Base-by-base conservation (phyloP, 2,888 invertebrate species). In the Papilio elwesi region DNA sequence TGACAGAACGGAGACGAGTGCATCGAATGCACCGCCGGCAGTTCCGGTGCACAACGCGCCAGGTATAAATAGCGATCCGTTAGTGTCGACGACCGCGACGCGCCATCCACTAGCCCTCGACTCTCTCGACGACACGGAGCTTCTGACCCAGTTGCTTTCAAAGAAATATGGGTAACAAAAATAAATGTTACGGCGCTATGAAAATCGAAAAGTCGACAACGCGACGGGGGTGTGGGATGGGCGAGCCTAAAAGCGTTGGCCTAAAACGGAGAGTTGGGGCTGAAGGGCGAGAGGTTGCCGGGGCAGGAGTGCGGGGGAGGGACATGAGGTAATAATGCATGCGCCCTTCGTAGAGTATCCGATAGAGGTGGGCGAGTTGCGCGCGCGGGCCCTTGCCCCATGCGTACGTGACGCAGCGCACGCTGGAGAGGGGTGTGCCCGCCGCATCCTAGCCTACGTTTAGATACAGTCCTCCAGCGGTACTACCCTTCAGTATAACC, bases 1-100 rank as follows among this genome's bases (percentile, higher is more conserved):
- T 93, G 93, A 93, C 93, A 93, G 92, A 84, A 85, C 86, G 82
- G 85, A 88, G 80, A 85, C 90, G 92, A 91, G 91, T 93, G 93
- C 93, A 93, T 85, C 88, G 91, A 90, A 83, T 92, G 93, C 92
- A 92, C 87, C 87, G 87, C 88, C 88, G 88, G 89, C 87, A 89
- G 92, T 93, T 92, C 93, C 93, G 93, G 92, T 92, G 92, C 91
- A 91, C 88, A 89, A 89, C 90, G 87, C 83, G 85, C 87, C 92
- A 92, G 92, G 93, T 93, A 93, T 92, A 92, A 92, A 93, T 93
- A 93, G 93, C 90, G 88, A 87, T 87, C 93, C 93, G 93, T 93
- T 93, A 93, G 92, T 91, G 93, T 93, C 93, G 92, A 92, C 91
- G 93, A 93, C 93, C 93, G 92, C 87, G 84, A 91, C 87, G 84